Evolutionary conservation across 2,797 vertebrate species (phyloP).

Genomic region (Podarcis siculus): DNA sequence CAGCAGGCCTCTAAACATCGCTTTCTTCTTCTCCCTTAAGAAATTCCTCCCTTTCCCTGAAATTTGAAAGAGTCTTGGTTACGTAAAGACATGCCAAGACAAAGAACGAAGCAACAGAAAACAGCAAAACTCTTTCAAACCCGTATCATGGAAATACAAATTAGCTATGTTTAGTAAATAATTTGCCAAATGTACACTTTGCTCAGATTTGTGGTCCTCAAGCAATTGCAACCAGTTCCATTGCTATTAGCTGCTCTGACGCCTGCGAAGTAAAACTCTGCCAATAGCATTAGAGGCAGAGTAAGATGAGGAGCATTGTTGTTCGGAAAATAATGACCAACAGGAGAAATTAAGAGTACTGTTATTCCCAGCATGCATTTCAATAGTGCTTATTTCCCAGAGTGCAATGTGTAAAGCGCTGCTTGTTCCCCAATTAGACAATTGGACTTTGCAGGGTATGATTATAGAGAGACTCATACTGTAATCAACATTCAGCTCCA

Average conservation of each 20-base stretch:
- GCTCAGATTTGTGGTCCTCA: neutral
- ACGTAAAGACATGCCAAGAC: neutral
- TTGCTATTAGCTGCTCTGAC: neutral
- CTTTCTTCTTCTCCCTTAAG: neutral
- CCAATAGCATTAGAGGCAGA: neutral
- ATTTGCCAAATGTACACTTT: neutral
- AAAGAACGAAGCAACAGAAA: neutral
- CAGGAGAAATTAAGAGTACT: neutral
- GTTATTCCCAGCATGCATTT: neutral
- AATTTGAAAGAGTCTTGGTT: neutral
- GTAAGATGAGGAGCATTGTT: neutral
- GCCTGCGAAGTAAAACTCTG: neutral
- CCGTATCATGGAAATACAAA: neutral
- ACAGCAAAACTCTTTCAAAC: neutral
- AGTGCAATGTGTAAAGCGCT: neutral
- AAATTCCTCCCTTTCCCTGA: neutral
- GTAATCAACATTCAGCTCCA: constrained; percentile 55
- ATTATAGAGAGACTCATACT: constrained; percentile 13
- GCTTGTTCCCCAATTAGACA: accelerated
- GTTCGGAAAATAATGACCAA: neutral
- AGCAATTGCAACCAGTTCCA: neutral
- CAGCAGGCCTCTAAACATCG: neutral
- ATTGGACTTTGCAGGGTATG: neutral
- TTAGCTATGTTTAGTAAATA: neutral
- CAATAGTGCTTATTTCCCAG: neutral